These are phyloP conservation scores for Lithophane semibrunnea DNA, from an alignment of 2,888 invertebrate genomes.

Conservation along the genomic window DNA sequence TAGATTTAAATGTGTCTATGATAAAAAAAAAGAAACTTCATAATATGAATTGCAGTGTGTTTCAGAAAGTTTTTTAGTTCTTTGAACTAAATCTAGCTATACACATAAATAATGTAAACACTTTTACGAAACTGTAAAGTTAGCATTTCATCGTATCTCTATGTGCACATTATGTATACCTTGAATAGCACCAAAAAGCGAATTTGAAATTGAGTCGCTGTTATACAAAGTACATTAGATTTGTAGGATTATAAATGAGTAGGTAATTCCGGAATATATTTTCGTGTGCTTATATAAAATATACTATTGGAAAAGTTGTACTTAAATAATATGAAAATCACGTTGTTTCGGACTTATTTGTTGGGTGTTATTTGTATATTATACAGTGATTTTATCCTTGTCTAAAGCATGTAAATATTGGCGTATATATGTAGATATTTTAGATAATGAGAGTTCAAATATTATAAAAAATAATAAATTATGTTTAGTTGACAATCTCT, in stretches of 20 bases:
- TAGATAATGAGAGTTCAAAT: conserved; percentile 90
- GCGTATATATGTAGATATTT: conserved; percentile 88
- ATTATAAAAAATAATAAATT: conserved; percentile 89
- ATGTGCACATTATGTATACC: conserved; percentile 47
- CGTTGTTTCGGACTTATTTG: conserved; percentile 83
- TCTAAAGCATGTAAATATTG: conserved; percentile 88
- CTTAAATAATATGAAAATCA: conserved; percentile 80
- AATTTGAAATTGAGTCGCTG: conserved; percentile 58
- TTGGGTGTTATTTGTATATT: conserved; percentile 87
- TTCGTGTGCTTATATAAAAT: conserved; percentile 76
- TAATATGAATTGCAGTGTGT: conserved; percentile 29
- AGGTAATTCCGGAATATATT: conserved; percentile 77
- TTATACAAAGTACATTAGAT: conserved; percentile 70
- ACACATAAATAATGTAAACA: conserved; percentile 16
- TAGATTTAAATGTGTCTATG: conserved; percentile 37
- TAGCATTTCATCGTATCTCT: conserved; percentile 47
- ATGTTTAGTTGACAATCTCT: conserved; percentile 86
- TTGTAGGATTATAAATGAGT: conserved; percentile 68
- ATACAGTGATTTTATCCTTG: conserved; percentile 85
- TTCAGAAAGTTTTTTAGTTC: conserved; percentile 51
- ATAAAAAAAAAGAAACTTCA: conserved; percentile 28
- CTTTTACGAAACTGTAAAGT: conserved; percentile 55
- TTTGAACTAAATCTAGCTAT: conserved; percentile 31
- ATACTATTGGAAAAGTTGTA: conserved; percentile 80
- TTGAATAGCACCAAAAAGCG: conserved; percentile 59